Percentiles rank a stretch among this genome's conserved stretches.
Evolutionary conservation across 2,113 vertebrate species (phyloP).

Genomic region (Apeltes quadracus): DNA sequence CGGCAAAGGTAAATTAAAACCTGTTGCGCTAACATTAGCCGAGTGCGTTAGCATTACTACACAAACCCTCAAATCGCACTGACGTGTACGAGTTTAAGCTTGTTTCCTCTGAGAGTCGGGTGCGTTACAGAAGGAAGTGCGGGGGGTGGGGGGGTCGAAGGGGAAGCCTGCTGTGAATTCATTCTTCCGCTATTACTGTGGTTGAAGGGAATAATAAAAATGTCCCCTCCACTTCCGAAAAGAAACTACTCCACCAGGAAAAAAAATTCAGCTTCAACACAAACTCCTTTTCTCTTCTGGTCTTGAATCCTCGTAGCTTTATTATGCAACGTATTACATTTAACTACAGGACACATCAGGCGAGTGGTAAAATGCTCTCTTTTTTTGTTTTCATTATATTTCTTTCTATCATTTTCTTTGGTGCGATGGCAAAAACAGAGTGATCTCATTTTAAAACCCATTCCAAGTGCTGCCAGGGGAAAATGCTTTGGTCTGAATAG

Average conservation of each 20-base stretch:
- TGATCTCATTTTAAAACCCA: conserved; percentile 71
- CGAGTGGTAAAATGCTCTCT: conserved; percentile 39
- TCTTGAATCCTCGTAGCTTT: not conserved
- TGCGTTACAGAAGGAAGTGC: conserved; percentile 1
- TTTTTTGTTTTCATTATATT: conserved; percentile 31
- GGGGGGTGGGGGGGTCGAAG: conserved; percentile 1
- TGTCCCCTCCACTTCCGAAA: conserved; percentile 47
- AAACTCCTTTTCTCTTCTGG: conserved; percentile 16
- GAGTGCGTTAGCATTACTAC: too few species aligned
- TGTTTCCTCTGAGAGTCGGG: not conserved
- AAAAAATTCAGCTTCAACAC: conserved; percentile 22
- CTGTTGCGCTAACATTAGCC: too few species aligned
- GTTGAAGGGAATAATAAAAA: conserved; percentile 47
- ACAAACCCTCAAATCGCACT: not conserved
- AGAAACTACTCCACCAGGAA: conserved; percentile 42
- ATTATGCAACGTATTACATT: not conserved
- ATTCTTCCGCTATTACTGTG: conserved; percentile 24
- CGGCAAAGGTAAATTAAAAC: too few species aligned
- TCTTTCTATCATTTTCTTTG: too few species aligned
- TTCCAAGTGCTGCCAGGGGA: conserved; percentile 64
- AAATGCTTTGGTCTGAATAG: conserved; percentile 78
- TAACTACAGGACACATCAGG: not conserved
- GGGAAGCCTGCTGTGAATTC: conserved; percentile 30
- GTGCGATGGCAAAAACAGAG: conserved; percentile 41
- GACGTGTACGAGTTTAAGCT: not conserved